A percentile compares a stretch with the other conserved stretches of the same genome.
Evolutionary conservation across 2,113 vertebrate species (phyloP).

Genomic region (Nesoenas mayeri): DNA sequence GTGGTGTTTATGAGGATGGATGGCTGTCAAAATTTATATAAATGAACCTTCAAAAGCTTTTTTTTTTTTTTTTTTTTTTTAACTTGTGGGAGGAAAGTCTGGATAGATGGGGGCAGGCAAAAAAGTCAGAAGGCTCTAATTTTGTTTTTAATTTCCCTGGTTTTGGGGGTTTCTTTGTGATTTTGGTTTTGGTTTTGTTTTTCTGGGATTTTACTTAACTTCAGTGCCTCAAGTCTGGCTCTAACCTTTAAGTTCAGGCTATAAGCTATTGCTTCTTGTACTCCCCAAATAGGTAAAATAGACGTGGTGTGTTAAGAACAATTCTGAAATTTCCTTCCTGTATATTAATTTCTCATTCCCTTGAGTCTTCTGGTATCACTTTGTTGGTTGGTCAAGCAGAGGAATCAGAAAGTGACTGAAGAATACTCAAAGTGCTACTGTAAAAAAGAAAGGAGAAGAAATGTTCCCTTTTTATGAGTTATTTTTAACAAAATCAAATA

Average conservation of each 20-base stretch:
- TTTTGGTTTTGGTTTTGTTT: not conserved
- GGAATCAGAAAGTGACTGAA: not conserved
- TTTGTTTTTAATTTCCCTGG: not conserved
- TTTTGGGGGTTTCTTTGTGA: no score
- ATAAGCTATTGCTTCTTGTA: not conserved
- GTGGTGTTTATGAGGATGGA: not conserved
- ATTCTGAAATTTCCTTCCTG: not conserved
- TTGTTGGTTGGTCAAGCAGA: not conserved
- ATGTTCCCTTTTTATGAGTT: not conserved
- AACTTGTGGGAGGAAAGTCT: not conserved
- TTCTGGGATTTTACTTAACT: not conserved
- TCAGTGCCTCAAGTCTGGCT: not conserved
- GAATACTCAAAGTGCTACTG: not conserved
- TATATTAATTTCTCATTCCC: not conserved
- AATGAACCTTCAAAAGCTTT: not conserved
- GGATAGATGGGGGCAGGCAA: not conserved
- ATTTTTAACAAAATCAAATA: not conserved
- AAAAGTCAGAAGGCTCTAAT: not conserved
- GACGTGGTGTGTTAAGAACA: not conserved
- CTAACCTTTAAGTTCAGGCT: not conserved
- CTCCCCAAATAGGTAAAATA: not conserved
- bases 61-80: not conserved
- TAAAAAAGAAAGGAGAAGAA: not conserved
- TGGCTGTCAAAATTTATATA: not conserved
- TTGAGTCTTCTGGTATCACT: not conserved